Evolutionary conservation across 2,113 vertebrate genomes (phyloP).

Genomic region (Rafetus swinhoei): DNA sequence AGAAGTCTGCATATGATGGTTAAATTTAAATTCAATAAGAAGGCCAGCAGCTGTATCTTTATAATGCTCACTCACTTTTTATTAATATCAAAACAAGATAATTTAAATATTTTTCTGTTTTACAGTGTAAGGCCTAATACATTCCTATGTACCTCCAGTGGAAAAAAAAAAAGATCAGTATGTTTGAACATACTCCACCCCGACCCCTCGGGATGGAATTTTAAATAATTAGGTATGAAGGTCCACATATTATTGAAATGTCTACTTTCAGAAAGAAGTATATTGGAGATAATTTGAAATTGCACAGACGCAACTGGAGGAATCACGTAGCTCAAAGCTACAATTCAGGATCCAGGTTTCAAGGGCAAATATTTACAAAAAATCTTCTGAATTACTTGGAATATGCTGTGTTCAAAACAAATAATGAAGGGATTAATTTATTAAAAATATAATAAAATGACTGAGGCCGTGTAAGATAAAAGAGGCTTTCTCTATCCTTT

Average conservation of each 20-base stretch:
- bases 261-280: constrained; percentile 23
- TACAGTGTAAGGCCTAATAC: constrained; percentile 53
- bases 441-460: constrained; percentile 2
- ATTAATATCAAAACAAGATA: constrained; percentile 48
- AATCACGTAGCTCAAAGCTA: constrained; percentile 30
- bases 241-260: constrained; percentile 41
- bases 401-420: constrained; percentile 1
- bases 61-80: constrained; percentile 42
- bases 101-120: constrained; percentile 32
- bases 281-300: constrained; percentile 7
- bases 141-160: constrained; percentile 53
- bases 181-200: constrained; percentile 36
- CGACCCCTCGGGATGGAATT: constrained; percentile 45
- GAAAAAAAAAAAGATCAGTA: constrained; percentile 42
- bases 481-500: constrained; percentile 24
- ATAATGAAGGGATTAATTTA: not conserved
- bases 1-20: constrained; percentile 46
- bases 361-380: constrained; percentile 41
- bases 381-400: not conserved
- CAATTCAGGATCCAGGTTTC: constrained; percentile 54
- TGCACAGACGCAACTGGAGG: constrained; percentile 13
- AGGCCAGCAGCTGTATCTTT: constrained; percentile 53
- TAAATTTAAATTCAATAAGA: constrained; percentile 57
- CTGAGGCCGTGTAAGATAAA: not conserved
- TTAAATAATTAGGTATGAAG: constrained; percentile 50